Evolutionary conservation across 2,113 vertebrate species (phyloP), one percentile per base, ranked within the genome.

Genomic region (Barbus barbus): DNA sequence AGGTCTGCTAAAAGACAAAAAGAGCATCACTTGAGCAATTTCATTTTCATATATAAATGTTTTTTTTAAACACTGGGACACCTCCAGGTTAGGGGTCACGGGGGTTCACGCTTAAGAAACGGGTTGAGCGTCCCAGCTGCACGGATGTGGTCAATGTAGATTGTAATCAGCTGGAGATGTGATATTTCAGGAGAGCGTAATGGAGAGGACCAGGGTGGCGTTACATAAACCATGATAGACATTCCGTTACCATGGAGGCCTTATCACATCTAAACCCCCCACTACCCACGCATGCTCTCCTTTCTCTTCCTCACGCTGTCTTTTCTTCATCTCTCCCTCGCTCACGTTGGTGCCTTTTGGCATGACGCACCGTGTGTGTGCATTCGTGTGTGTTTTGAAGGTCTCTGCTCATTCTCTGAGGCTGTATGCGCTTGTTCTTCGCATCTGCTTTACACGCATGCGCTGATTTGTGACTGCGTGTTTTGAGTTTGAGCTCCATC

Each of bases 211-310:
- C 33, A 41, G 22, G 83, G 58, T 53, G 41, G 63, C 20, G 58
- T 89, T 86, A 87, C 85, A 87, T 87, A 89, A 88, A 87, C 60
- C 53, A 79, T 76, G 83, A 88, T 58, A 77, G 85, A 81, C 71
- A 80, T 48, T 16, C 85, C 6, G 89, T 89, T 89, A 78, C 89
- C 87, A 89, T 88, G 89, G 89, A 85, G 83, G 81, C 78, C 69
- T 87, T 84, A 87, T 88, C 85, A 80, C 73, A 85, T 80, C 71
- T 86, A 71, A 82, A 84, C 65, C 82, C 79, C 71, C 82, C 31
- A 63, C 69, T 69, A 83, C 87, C 84, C 81, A 87, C 84, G 67
- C 82, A 75, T 48, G 22, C 60, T 58, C 56, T 78, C 69, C 67
- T 84, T 53, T 85, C 56, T 81, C 71, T 51, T 13, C 58, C 38